phyloP scores from a whole-genome alignment of 2,888 invertebrate genomes.

The Drosophila atroscutellata region DNA sequence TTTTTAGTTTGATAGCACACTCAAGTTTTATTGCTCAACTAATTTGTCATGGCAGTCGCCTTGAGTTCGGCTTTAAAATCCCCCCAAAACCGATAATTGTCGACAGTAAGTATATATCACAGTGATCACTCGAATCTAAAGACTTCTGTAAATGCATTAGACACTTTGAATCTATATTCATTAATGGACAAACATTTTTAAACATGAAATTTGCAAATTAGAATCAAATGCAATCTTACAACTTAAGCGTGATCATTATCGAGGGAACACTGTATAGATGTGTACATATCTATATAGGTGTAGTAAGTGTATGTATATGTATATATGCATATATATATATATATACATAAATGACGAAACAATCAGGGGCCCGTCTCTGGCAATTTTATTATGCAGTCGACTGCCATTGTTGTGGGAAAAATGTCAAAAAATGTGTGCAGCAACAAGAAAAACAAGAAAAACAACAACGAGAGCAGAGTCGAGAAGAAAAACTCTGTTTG shows the following conservation, averaged over 20 bases:
- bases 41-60: slow-evolving; percentile 76
- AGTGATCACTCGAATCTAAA: background rate
- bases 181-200: background rate
- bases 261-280: background rate
- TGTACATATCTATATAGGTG: background rate
- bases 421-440: slow-evolving; percentile 53
- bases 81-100: slow-evolving; percentile 43
- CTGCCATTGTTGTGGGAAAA: slow-evolving; percentile 56
- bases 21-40: slow-evolving; percentile 82
- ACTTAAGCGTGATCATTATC: background rate
- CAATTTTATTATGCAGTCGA: slow-evolving; percentile 56
- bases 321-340: slow-evolving; percentile 2
- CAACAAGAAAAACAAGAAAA: background rate
- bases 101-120: slow-evolving; percentile 17
- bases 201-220: background rate
- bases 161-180: too few relatives aligned
- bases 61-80: slow-evolving; percentile 29
- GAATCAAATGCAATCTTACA: background rate
- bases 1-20: slow-evolving; percentile 66
- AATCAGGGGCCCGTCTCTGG: slow-evolving; percentile 40
- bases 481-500: slow-evolving; percentile 71
- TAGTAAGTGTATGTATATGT: background rate
- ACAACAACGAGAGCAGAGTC: background rate
- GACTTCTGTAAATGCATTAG: too few relatives aligned
- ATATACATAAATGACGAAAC: slow-evolving; percentile 54